A percentile compares a stretch with the other conserved stretches of the same genome.
Evolutionary conservation across 2,113 vertebrate genomes (phyloP).

Genomic region (Percopsis transmontana): DNA sequence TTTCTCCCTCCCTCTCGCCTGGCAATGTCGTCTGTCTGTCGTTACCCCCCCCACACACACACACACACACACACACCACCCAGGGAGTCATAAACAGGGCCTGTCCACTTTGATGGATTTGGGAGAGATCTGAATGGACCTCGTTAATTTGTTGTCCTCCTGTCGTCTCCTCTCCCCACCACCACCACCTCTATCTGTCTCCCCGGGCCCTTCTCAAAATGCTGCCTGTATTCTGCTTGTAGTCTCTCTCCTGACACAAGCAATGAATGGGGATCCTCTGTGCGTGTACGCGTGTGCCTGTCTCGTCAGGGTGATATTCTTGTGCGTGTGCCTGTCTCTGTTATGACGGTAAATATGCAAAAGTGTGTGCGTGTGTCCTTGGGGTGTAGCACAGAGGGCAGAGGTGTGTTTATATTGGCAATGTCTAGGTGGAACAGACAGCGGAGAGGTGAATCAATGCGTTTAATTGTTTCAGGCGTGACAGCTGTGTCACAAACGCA

Average conservation of each 20-base stretch:
- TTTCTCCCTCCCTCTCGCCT: conserved; percentile 22
- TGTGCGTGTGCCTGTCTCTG: conserved; percentile 14
- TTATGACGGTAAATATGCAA: no score
- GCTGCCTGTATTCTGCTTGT: conserved; percentile 59
- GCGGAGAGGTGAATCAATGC: conserved; percentile 51
- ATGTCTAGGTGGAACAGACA: conserved; percentile 33
- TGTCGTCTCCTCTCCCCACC: background rate
- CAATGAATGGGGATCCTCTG: conserved; percentile 38
- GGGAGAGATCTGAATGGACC: conserved; percentile 51
- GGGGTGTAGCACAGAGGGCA: conserved; percentile 26
- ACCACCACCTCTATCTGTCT: conserved; percentile 1
- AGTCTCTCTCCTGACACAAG: conserved; percentile 39
- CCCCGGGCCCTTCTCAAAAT: conserved; percentile 46
- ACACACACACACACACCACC: conserved; percentile 12
- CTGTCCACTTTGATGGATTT: conserved; percentile 62
- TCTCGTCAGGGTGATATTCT: conserved; percentile 7
- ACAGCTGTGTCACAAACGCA: conserved; percentile 51
- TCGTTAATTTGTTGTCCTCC: conserved; percentile 49
- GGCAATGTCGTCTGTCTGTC: no score
- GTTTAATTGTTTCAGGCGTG: conserved; percentile 53
- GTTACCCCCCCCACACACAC: conserved; percentile 1
- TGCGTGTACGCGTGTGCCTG: conserved; percentile 18
- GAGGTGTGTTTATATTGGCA: conserved; percentile 44
- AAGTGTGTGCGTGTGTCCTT: background rate
- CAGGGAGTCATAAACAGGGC: conserved; percentile 44